phyloP scores from a whole-genome alignment of 2,888 invertebrate species.

The Ophonus ardosiacus region DNA sequence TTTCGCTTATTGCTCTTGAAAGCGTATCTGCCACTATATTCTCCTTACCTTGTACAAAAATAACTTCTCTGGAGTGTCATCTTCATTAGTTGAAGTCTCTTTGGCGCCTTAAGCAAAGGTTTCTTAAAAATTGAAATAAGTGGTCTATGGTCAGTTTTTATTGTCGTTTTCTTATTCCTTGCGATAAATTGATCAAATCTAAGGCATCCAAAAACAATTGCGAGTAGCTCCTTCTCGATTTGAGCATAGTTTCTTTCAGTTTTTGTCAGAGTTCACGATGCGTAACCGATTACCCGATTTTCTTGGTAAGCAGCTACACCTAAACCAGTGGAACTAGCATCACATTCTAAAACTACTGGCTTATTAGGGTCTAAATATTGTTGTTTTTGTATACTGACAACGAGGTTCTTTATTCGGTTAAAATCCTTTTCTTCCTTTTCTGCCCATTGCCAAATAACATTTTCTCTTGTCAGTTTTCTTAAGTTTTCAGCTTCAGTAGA shows the following conservation, averaged over 20 bases:
- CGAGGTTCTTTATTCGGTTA: not conserved
- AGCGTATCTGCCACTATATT: constrained; percentile 7
- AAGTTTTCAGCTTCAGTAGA: not conserved
- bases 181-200: constrained; percentile 10
- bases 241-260: constrained; percentile 21
- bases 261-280: constrained; percentile 24
- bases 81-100: constrained; percentile 33
- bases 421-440: constrained; percentile 38
- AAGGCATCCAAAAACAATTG: constrained; percentile 27
- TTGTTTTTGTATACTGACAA: not conserved
- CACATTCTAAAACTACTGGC: constrained; percentile 27
- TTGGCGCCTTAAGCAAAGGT: constrained; percentile 16
- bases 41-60: constrained; percentile 17
- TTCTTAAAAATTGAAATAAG: constrained; percentile 27
- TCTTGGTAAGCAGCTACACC: constrained; percentile 5
- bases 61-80: constrained; percentile 1
- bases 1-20: not conserved
- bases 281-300: too few species aligned
- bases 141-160: constrained; percentile 35
- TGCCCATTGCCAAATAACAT: constrained; percentile 52
- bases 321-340: not conserved
- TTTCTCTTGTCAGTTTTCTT: constrained; percentile 6
- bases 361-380: not conserved
- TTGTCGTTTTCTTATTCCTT: constrained; percentile 5
- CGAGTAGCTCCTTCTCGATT: constrained; percentile 16